Base-by-base conservation (phyloP, 2,113 vertebrate species). In the Campylomormyrus tamandua region DNA sequence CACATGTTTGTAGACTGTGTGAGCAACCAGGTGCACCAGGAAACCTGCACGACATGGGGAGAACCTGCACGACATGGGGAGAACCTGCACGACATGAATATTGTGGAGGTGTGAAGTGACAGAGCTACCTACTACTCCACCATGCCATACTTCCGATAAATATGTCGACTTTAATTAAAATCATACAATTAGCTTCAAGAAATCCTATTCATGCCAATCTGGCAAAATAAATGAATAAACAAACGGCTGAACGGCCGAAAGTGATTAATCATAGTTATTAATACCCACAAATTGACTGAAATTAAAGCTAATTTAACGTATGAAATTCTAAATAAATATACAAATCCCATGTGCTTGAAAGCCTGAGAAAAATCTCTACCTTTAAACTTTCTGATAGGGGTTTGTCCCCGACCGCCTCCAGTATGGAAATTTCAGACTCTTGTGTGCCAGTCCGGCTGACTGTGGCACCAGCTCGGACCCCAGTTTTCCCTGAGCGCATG, bases 371-470 rank as follows among this genome's bases (percentile, higher is more conserved):
- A 0, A 49, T 7, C 31, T 88, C 62, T 94, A 99, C 98, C 97
- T 98, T 98, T 11, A 99, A 92, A 58, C 97, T 97, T 31, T 99
- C 96, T 1, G 96, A 96, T 85, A 99, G 94, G 0, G 98, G 97
- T 88, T 94, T 95, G 31, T 97, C 96, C 0, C 97, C 94, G 74
- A 94, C 50, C 1, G 95, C 93, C 87, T 99, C 95, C 0, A 99
- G 97, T 53, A 99, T 31, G 21, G 98, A 99, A 70, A 91, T 93
- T 66, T 96, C 96, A 46, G 94, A 92, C 3, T 96, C 95, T 70
- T 96, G 96, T 0, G 89, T 88, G 90, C 77, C 89, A 50, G 45
- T 9, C 19, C 97, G 96, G 89, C 92, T 91, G 7, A 96, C 96
- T 0, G 91, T 85, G n/a, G 96, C 94, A 0, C 98, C 92, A 92